phyloP scores from a whole-genome alignment of 2,888 invertebrate species.

The Drosophila leonis region DNA sequence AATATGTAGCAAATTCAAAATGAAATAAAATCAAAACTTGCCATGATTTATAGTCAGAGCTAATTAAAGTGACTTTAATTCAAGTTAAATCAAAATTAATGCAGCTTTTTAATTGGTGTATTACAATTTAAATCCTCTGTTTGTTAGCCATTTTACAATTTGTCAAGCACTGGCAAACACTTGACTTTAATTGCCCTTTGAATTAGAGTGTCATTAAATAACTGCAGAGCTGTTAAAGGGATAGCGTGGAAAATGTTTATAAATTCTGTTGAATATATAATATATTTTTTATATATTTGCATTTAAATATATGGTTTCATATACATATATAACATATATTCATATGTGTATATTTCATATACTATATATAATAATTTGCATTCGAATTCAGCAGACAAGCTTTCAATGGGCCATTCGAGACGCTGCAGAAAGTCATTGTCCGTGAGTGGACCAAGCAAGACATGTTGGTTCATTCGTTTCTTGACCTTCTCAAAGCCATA shows the following conservation, averaged over 20 bases:
- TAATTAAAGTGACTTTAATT: neutral
- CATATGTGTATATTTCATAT: neutral
- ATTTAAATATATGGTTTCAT: neutral
- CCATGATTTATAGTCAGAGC: neutral
- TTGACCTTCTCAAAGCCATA: neutral
- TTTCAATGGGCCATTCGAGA: neutral
- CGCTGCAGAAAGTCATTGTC: neutral
- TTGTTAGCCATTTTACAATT: neutral
- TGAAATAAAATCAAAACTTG: constrained; percentile 1
- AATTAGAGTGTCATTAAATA: neutral
- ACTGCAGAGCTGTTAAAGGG: neutral
- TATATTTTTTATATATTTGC: neutral
- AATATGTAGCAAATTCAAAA: neutral
- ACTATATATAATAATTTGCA: too few relatives aligned
- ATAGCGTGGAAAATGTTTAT: too few relatives aligned
- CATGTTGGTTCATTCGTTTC: neutral
- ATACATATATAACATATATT: neutral
- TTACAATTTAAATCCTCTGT: neutral
- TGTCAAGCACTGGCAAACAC: neutral
- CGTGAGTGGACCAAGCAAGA: neutral
- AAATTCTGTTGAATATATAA: neutral
- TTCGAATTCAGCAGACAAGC: neutral
- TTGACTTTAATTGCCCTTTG: neutral
- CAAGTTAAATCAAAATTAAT: neutral
- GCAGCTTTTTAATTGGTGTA: neutral